Base-by-base conservation (phyloP, 2,888 invertebrate genomes). In the Agelastica alni region DNA sequence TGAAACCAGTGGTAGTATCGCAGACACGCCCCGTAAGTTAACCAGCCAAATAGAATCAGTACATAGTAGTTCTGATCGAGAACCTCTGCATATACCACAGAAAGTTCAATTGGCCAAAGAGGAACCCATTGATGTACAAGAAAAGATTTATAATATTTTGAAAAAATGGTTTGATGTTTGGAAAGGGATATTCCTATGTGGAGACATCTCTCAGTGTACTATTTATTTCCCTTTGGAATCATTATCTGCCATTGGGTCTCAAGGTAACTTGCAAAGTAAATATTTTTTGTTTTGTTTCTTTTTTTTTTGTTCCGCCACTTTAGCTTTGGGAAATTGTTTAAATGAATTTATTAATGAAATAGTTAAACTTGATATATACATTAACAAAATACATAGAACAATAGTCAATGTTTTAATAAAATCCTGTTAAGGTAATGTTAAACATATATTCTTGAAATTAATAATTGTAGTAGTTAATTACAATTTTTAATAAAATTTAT, bases 181-280 rank as follows among this genome's bases (percentile, higher is more conserved):
- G 81, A 78, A 78, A 59, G 78, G 78, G 52, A 72, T 82, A 64
- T 74, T 82, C 6, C 66, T 83, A 32, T 79, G 70, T 64, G 81
- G 84, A 9, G 83, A 83, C 61, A 67, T 86, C 20, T 83, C 83
- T 0, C 78, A 83, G 63, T 79, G 82, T 62, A 77, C 81, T 17
- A 76, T 87, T 57, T 87, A 86, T 70, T 79, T 85, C 61, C 83
- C 86, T 4, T 77, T 80, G 52, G 74, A 70, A 32, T 79, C 83
- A 0, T 81, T 84, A 2, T 79, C 81, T 4, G 83, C 84, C 1
- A 66, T 81, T n/a, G 81, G 81, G 60, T 81, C 80, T 13, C 71
- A 79, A 72, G 80, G 79, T 73, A 64, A 26, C n/a, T n/a, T n/a
- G n/a, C n/a, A n/a, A n/a, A n/a, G n/a, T n/a, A n/a, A n/a, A n/a